These are phyloP conservation scores for Proisotoma minuta DNA, from an alignment of 2,888 invertebrate species.

Conservation along the genomic window DNA sequence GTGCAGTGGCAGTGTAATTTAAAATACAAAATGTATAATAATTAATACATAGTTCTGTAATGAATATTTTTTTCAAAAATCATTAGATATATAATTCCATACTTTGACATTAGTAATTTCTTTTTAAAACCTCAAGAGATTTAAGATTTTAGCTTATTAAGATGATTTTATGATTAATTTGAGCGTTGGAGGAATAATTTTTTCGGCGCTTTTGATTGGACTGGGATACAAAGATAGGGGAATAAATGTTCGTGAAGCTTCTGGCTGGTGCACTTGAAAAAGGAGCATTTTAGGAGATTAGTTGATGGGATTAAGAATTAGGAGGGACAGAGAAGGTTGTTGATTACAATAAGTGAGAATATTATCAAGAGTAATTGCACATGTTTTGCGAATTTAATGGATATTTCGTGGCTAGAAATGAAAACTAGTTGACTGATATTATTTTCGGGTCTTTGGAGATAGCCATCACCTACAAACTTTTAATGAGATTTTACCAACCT, in stretches of 20 bases:
- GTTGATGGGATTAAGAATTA: slow-evolving; percentile 26
- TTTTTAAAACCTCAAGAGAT: too few relatives aligned
- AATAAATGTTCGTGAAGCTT: neutral
- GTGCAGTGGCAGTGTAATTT: too few relatives aligned
- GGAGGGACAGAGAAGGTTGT: slow-evolving; percentile 29
- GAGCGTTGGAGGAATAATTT: neutral
- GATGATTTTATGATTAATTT: neutral
- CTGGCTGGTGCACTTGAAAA: neutral
- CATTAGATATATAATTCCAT: too few relatives aligned
- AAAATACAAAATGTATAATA: too few relatives aligned
- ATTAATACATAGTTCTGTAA: too few relatives aligned
- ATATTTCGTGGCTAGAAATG: slow-evolving; percentile 41
- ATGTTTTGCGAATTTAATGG: slow-evolving; percentile 47
- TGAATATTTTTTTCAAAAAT: too few relatives aligned
- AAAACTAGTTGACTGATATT: slow-evolving; percentile 34
- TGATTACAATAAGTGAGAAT: slow-evolving; percentile 32
- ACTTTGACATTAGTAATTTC: too few relatives aligned
- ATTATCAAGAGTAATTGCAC: slow-evolving; percentile 43
- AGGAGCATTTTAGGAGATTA: neutral
- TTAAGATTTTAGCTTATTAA: neutral
- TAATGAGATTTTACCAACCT: slow-evolving; percentile 18
- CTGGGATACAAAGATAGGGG: slow-evolving; percentile 11
- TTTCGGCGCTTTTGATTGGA: slow-evolving; percentile 12
- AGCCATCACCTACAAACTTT: slow-evolving; percentile 24
- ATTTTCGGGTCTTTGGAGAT: slow-evolving; percentile 38